Evolutionary conservation across 2,888 invertebrate species (phyloP).

Genomic region (Melieria omissa): DNA sequence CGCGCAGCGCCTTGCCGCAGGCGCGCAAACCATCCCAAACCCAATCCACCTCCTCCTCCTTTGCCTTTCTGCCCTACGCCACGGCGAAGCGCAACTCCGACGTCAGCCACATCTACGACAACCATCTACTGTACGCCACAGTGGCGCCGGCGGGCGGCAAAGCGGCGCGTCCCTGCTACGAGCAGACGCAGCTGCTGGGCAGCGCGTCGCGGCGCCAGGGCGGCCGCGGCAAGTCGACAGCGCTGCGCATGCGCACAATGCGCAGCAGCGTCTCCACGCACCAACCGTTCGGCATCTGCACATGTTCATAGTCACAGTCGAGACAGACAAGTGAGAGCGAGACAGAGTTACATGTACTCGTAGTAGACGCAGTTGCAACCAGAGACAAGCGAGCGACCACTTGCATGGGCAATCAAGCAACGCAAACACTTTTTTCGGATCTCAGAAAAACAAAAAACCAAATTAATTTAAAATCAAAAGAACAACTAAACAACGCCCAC

Average conservation of each 20-base stretch:
- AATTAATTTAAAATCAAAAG: neutral
- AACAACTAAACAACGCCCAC: conserved; percentile 7
- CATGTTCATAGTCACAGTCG: conserved; percentile 66
- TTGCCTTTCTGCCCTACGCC: conserved; percentile 58
- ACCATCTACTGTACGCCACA: conserved; percentile 60
- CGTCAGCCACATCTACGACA: conserved; percentile 64
- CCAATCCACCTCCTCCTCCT: conserved; percentile 62
- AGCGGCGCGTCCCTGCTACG: conserved; percentile 52
- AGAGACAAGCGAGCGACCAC: neutral
- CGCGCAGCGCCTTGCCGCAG: conserved; percentile 41
- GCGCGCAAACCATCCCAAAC: conserved; percentile 54
- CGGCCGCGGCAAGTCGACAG: neutral
- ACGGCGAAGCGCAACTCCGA: conserved; percentile 63
- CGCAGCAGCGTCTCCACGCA: conserved; percentile 60
- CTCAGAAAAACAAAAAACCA: neutral
- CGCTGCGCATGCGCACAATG: conserved; percentile 52
- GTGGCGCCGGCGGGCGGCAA: conserved; percentile 45
- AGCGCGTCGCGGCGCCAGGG: conserved; percentile 45
- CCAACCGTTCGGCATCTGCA: conserved; percentile 65
- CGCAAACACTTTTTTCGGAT: neutral
- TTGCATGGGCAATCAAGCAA: no score
- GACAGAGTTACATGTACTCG: neutral
- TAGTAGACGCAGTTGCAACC: neutral
- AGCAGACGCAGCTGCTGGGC: conserved; percentile 49
- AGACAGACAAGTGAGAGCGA: conserved; percentile 7